Base-by-base conservation (phyloP, 2,113 vertebrate species). In the Siniperca knerii region DNA sequence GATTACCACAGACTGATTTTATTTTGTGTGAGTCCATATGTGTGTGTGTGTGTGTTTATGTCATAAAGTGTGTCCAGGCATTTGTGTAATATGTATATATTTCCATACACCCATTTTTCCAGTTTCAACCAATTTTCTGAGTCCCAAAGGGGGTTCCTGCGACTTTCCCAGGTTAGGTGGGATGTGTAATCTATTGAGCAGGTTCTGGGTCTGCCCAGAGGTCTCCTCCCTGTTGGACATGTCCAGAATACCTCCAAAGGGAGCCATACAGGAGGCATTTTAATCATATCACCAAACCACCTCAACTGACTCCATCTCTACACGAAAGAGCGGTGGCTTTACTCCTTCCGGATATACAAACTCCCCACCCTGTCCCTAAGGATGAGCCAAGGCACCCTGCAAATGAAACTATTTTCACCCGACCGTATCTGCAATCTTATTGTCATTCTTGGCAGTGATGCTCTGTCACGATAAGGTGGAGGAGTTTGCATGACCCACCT, bases 291-390 rank as follows among this genome's bases (percentile, higher is more conserved):
- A 21, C 66, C 44, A 64, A 75, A 87, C 64, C 70, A 79, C 70
- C 68, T 86, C 85, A 73, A 81, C 44, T 79, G 33, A 13, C 73
- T 77, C 37, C 64, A 72, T 87, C 70, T 75, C 46, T 70, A 67
- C 48, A 76, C 6, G 7, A 77, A 83, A 77, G 37, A 73, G 6
- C 25, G 4, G 40, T 25, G 65, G 37, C 77, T 86, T 85, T 71
- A 70, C 46, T 84, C 33, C 69, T 84, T 65, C 84, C 77, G 87
- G 88, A 86, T 64, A 50, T 33, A 84, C 83, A 88, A 76, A 76
- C 70, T 82, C 84, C 77, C 89, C 90, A 83, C 92, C 92, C 92
- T 70, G 68, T 92, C 91, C 90, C 92, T 9, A 15, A 85, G 93
- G 93, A 90, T 66, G 65, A 83, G 67, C 70, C 60, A 42, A 33